Conservation (phyloP, 1,140 invertebrate genomes). For the Papilio polytes region DNA sequence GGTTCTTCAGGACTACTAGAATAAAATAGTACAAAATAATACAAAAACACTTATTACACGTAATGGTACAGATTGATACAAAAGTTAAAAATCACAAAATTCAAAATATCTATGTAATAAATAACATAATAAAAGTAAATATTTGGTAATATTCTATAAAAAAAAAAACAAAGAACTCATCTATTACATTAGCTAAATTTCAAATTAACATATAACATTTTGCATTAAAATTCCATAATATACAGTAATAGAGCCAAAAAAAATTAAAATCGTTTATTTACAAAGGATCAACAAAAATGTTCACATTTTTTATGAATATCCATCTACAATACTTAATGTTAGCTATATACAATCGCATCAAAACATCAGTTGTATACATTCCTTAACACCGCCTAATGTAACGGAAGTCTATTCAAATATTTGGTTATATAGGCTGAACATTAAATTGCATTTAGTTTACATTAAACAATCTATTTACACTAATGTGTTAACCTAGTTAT, state of each 20-base stretch:
- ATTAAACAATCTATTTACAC: constrained; percentile 70
- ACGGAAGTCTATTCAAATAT: constrained; percentile 48
- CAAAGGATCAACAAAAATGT: constrained; percentile 44
- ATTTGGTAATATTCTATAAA: background rate
- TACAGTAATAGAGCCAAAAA: background rate
- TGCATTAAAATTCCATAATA: background rate
- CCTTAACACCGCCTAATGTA: constrained; percentile 53
- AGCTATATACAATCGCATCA: constrained; percentile 69
- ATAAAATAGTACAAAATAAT: no score
- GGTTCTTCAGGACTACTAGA: no score
- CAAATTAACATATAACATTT: background rate
- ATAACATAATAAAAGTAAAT: no score
- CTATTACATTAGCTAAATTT: background rate
- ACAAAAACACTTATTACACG: no score
- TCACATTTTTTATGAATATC: constrained; percentile 58
- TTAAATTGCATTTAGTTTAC: constrained; percentile 55
- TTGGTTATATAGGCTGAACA: constrained; percentile 21
- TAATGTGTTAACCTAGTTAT: constrained; percentile 74
- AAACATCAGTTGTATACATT: constrained; percentile 38
- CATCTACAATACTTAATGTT: constrained; percentile 56
- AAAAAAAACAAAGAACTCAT: background rate
- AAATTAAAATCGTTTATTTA: constrained; percentile 48
- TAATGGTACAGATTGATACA: no score
- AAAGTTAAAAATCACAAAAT: no score
- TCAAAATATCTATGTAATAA: no score